Evolutionary conservation across 1,140 invertebrate genomes (phyloP).

Genomic region (Rhyzopertha dominica): DNA sequence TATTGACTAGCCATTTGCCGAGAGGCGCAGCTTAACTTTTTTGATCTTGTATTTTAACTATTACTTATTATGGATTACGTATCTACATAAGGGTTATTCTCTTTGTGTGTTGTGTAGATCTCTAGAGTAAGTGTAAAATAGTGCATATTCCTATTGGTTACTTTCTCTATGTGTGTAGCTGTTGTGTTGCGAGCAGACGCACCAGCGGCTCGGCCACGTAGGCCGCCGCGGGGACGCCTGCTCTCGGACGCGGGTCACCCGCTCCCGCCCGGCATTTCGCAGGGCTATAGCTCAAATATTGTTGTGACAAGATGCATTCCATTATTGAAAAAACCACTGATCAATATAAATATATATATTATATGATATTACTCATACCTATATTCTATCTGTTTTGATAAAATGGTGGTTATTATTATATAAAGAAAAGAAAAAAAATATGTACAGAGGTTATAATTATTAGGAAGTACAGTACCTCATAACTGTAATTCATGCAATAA

Average conservation of each 20-base stretch:
- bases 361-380: slow-evolving; percentile 45
- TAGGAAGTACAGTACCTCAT: slow-evolving; percentile 48
- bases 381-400: slow-evolving; percentile 48
- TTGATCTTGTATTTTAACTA: slow-evolving; percentile 14
- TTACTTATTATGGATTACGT: slow-evolving; percentile 29
- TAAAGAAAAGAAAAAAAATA: slow-evolving; percentile 45
- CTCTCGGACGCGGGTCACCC: slow-evolving; percentile 33
- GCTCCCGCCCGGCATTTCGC: slow-evolving; percentile 29
- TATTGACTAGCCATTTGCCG: slow-evolving; percentile 41
- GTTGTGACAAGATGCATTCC: slow-evolving; percentile 48
- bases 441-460: slow-evolving; percentile 48
- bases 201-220: slow-evolving; percentile 17
- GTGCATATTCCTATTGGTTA: slow-evolving; percentile 46
- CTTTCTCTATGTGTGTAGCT: slow-evolving; percentile 46
- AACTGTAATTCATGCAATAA: slow-evolving; percentile 49
- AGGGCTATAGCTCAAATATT: slow-evolving; percentile 47
- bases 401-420: slow-evolving; percentile 47
- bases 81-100: slow-evolving; percentile 43
- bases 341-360: slow-evolving; percentile 41
- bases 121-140: slow-evolving; percentile 47
- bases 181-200: slow-evolving; percentile 42
- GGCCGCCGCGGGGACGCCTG: slow-evolving; percentile 18
- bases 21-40: slow-evolving; percentile 28
- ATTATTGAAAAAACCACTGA: slow-evolving; percentile 44
- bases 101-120: slow-evolving; percentile 48